These are phyloP conservation scores for Branchipolynoe longqiensis DNA, from an alignment of 2,888 invertebrate genomes.

Conservation along the genomic window DNA sequence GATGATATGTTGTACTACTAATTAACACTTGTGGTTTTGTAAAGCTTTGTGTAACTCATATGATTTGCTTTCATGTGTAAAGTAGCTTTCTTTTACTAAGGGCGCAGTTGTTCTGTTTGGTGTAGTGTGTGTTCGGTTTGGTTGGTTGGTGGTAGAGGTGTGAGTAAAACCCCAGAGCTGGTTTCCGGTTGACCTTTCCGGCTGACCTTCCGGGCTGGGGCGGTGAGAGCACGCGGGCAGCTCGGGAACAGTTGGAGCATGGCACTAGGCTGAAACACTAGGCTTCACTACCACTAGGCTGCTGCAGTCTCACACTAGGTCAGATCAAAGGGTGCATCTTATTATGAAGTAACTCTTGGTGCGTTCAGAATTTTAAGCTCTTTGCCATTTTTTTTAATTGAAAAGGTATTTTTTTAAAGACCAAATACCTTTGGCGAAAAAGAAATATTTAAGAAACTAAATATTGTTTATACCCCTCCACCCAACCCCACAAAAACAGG, in stretches of 20 bases:
- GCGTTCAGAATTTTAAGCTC: neutral
- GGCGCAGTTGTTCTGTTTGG: neutral
- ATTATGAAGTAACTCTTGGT: neutral
- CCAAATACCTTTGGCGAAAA: too few relatives aligned
- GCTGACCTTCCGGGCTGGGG: slow-evolving; percentile 4
- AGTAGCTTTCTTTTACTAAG: neutral
- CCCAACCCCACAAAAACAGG: too few relatives aligned
- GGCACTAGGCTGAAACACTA: neutral
- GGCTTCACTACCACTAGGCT: neutral
- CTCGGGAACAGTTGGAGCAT: neutral
- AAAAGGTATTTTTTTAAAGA: too few relatives aligned
- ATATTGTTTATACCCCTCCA: too few relatives aligned
- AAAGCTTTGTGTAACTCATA: neutral
- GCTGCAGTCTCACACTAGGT: neutral
- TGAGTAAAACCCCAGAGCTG: neutral
- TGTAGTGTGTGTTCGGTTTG: neutral
- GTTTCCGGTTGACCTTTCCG: slow-evolving; percentile 5
- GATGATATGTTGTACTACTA: slow-evolving; percentile 44
- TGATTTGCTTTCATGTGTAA: slow-evolving; percentile 15
- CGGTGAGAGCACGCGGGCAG: slow-evolving; percentile 29
- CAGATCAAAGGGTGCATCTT: neutral
- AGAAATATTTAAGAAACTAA: too few relatives aligned
- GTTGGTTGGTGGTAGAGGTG: neutral
- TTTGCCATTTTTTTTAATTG: neutral
- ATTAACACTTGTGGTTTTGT: slow-evolving; percentile 48